Percentiles rank a stretch among this genome's conserved stretches.
Conservation (phyloP, 2,113 vertebrate species). For the Platysternon megacephalum region DNA sequence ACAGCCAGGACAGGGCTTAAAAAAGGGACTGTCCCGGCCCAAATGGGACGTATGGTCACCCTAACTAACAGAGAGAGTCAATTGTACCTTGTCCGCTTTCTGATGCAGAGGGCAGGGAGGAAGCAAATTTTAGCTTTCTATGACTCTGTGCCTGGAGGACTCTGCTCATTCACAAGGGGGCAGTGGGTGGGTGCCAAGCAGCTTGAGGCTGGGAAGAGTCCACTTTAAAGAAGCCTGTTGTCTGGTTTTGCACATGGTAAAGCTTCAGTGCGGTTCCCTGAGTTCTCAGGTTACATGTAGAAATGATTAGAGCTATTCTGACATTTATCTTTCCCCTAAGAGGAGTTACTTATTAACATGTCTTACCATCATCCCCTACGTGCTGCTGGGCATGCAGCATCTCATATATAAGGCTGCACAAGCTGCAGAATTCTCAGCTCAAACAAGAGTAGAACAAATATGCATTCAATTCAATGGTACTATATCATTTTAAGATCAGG, state of each 20-base stretch:
- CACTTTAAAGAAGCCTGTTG: neutral
- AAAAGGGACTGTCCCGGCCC: too few relatives aligned
- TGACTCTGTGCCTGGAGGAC: neutral
- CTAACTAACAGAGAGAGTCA: neutral
- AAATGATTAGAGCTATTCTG: neutral
- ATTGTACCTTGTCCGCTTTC: neutral
- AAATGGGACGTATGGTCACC: neutral
- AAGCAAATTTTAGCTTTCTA: neutral
- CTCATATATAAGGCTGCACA: fast-evolving
- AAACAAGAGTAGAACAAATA: neutral
- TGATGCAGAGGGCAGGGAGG: neutral
- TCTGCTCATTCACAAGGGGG: neutral
- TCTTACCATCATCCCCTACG: neutral
- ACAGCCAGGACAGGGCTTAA: too few relatives aligned
- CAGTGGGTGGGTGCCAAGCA: neutral
- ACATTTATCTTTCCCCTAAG: neutral
- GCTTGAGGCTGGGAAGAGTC: neutral
- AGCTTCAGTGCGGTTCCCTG: neutral
- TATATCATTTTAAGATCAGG: neutral
- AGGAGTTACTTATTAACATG: neutral
- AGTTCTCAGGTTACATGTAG: neutral
- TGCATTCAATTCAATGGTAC: neutral
- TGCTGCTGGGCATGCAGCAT: neutral
- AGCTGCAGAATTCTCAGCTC: neutral
- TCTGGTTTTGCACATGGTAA: neutral